Evolutionary conservation across 2,113 vertebrate species (phyloP).

Genomic region (Cisticola juncidis): DNA sequence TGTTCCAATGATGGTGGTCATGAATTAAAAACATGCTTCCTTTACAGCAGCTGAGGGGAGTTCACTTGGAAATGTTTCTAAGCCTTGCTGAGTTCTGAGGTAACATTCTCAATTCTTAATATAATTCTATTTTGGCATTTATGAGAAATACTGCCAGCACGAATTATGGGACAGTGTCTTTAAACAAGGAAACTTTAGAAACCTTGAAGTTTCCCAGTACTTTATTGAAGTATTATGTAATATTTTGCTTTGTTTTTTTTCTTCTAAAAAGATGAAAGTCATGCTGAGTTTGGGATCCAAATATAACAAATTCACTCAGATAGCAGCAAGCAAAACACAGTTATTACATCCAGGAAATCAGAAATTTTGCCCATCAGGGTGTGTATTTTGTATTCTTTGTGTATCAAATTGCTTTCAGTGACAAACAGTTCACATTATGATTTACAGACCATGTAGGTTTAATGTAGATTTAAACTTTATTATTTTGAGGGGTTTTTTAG

Average conservation of each 20-base stretch:
- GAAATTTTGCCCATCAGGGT: background rate
- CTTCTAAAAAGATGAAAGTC: background rate
- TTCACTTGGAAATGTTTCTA: background rate
- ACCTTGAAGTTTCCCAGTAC: background rate
- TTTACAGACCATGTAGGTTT: background rate
- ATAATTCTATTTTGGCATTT: background rate
- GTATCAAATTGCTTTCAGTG: background rate
- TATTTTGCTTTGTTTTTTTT: background rate
- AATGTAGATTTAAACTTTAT: background rate
- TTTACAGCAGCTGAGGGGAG: background rate
- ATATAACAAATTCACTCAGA: background rate
- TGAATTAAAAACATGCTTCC: background rate
- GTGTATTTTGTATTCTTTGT: background rate
- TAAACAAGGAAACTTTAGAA: conserved; percentile 6
- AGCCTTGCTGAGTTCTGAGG: background rate
- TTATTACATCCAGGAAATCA: background rate
- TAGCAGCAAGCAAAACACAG: background rate
- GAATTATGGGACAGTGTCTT: background rate
- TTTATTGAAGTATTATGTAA: background rate
- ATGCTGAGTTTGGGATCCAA: background rate
- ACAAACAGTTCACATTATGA: background rate
- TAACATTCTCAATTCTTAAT: background rate
- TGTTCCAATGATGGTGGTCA: background rate
- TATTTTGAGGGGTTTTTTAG: background rate
- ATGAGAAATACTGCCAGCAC: background rate